Conservation (phyloP, 2,888 invertebrate species). For the Nudaria mundana region DNA sequence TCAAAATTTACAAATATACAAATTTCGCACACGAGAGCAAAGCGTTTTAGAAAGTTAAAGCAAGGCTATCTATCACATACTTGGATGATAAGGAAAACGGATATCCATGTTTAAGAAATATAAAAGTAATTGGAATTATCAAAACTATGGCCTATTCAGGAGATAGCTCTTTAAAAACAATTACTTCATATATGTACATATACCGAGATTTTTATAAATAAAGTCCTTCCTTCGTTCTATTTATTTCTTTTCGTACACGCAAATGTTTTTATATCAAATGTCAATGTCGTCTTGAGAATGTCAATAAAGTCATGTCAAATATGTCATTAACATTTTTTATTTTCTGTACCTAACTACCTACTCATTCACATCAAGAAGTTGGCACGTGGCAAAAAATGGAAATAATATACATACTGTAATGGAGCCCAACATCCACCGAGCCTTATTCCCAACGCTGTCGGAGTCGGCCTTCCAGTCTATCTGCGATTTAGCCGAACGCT, state of each 20-base stretch:
- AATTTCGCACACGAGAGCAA: constrained; percentile 22
- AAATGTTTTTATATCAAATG: background rate
- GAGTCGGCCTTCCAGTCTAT: no score
- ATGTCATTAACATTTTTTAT: no score
- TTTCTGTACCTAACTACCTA: no score
- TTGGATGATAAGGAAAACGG: constrained; percentile 42
- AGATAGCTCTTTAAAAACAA: background rate
- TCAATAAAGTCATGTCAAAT: no score
- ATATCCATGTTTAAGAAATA: constrained; percentile 43
- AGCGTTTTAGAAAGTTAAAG: constrained; percentile 10
- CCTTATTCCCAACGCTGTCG: no score
- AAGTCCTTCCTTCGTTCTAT: constrained; percentile 7
- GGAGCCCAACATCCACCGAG: no score
- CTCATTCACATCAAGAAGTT: no score
- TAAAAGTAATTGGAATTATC: constrained; percentile 10
- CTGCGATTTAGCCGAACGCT: no score
- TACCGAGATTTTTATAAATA: constrained; percentile 17
- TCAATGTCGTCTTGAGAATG: background rate
- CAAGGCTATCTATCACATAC: constrained; percentile 39
- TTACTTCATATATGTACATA: constrained; percentile 11
- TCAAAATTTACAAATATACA: constrained; percentile 17
- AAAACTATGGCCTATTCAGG: constrained; percentile 10
- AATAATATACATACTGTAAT: no score
- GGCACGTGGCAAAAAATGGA: no score
- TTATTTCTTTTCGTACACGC: background rate